Percentiles rank a stretch among this genome's conserved stretches.
Evolutionary conservation across 1,140 invertebrate species (phyloP).

Genomic region (Oryzaephilus surinamensis): DNA sequence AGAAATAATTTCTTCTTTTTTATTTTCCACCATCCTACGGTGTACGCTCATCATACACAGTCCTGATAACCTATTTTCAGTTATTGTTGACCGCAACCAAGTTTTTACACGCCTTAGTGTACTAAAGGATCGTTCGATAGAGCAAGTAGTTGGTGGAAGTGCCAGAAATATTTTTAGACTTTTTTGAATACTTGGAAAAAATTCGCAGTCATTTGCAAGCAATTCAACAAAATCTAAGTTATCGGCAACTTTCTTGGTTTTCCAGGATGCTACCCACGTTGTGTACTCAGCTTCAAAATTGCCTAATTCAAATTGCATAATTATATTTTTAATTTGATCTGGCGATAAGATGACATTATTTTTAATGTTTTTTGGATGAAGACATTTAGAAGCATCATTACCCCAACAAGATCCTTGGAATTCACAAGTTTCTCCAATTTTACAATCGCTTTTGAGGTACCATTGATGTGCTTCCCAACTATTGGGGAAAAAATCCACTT

Average conservation of each 20-base stretch:
- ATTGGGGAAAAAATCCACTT: too few relatives aligned
- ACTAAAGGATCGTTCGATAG: conserved; percentile 7
- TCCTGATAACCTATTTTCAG: conserved; percentile 6
- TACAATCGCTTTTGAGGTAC: too few relatives aligned
- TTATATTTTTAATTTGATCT: conserved; percentile 2
- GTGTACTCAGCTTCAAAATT: background rate
- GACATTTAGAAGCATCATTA: background rate
- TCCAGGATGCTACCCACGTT: conserved; percentile 1
- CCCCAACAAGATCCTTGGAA: too few relatives aligned
- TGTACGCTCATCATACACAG: conserved; percentile 8
- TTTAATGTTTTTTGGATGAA: conserved; percentile 1
- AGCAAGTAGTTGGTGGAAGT: conserved; percentile 9
- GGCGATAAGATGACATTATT: background rate
- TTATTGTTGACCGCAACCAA: conserved; percentile 8
- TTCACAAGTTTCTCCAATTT: too few relatives aligned
- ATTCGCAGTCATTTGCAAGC: background rate
- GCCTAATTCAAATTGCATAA: background rate
- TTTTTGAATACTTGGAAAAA: conserved; percentile 5
- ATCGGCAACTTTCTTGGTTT: background rate
- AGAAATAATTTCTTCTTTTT: conserved; percentile 4
- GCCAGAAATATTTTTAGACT: conserved; percentile 4
- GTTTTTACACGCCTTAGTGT: conserved; percentile 8
- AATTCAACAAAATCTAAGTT: background rate
- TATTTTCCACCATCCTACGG: background rate
- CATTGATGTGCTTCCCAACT: too few relatives aligned